These are phyloP conservation scores for Thunnus thynnus DNA, from an alignment of 2,113 vertebrate genomes.

Conservation along the genomic window DNA sequence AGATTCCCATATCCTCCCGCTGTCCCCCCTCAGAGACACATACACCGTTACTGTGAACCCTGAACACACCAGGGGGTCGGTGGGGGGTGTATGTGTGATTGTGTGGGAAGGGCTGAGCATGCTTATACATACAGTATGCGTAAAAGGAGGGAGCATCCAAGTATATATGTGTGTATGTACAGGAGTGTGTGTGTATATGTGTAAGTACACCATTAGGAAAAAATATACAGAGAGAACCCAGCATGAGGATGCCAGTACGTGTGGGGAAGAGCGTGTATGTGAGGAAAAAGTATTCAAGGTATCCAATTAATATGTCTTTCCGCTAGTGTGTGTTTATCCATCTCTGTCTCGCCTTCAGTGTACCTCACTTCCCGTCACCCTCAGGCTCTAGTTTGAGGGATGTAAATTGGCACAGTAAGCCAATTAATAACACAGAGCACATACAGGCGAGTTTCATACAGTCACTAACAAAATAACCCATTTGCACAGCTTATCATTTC, in stretches of 20 bases:
- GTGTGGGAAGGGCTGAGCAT: constrained; percentile 17
- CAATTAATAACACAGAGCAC: neutral
- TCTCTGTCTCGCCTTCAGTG: neutral
- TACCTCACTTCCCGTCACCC: constrained; percentile 9
- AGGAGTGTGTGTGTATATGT: neutral
- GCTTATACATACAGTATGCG: constrained; percentile 9
- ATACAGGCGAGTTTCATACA: too few species aligned
- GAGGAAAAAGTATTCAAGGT: neutral
- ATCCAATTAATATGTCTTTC: constrained; percentile 12
- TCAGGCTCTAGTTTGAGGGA: neutral
- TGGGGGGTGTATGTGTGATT: neutral
- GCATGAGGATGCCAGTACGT: neutral
- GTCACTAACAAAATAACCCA: neutral
- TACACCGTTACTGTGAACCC: constrained; percentile 72
- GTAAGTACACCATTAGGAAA: neutral
- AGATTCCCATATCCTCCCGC: constrained; percentile 73
- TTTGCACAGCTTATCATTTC: too few species aligned
- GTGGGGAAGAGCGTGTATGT: neutral
- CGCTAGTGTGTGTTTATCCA: neutral
- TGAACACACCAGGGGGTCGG: constrained; percentile 64
- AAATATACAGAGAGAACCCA: constrained; percentile 7
- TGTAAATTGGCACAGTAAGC: neutral
- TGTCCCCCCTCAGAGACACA: constrained; percentile 64
- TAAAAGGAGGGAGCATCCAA: neutral
- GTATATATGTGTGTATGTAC: neutral